Evolutionary conservation across 1,140 invertebrate genomes (phyloP).

Genomic region (Diorhabda sublineata): DNA sequence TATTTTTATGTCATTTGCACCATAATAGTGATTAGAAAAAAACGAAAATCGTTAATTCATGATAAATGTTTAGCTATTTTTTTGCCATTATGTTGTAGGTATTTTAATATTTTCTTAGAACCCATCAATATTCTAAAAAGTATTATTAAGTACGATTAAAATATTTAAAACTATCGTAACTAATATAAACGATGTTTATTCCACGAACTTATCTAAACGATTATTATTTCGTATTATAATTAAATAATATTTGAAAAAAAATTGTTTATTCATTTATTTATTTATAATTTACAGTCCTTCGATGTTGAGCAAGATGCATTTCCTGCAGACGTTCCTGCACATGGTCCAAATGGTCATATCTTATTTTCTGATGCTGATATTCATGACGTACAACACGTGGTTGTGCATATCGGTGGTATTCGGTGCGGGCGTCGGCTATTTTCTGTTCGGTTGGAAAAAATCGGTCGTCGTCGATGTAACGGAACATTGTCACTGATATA

Average conservation of each 20-base stretch:
- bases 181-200: too few relatives aligned
- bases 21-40: too few relatives aligned
- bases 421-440: constrained; percentile 86
- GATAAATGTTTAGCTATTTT: too few relatives aligned
- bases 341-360: constrained; percentile 84
- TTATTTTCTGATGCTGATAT: constrained; percentile 94
- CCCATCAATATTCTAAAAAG: too few relatives aligned
- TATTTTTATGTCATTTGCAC: too few relatives aligned
- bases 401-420: constrained; percentile 85
- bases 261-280: background rate
- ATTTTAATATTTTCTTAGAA: too few relatives aligned
- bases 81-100: too few relatives aligned
- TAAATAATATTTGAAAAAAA: background rate
- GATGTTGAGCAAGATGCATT: constrained; percentile 74
- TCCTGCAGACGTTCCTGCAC: constrained; percentile 85
- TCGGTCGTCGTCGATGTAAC: constrained; percentile 86
- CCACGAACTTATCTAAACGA: too few relatives aligned
- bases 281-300: constrained; percentile 56
- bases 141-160: too few relatives aligned
- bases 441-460: constrained; percentile 92
- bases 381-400: constrained; percentile 98
- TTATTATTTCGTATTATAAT: too few relatives aligned
- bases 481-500: constrained; percentile 84
- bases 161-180: too few relatives aligned
- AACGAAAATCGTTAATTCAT: too few relatives aligned